phyloP scores from a whole-genome alignment of 2,797 vertebrate genomes.

The Melanotaenia parkinsoni region DNA sequence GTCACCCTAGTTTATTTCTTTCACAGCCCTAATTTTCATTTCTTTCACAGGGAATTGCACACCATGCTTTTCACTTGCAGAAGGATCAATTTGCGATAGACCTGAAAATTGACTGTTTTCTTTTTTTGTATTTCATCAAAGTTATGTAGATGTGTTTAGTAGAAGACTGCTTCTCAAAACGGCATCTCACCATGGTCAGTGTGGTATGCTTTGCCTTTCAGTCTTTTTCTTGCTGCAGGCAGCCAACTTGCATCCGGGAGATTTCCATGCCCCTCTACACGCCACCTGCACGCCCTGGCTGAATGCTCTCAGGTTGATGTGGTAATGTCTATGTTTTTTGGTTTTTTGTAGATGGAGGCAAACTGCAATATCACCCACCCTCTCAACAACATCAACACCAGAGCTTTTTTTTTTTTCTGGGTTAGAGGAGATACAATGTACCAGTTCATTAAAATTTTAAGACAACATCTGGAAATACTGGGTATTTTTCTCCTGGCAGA shows the following conservation, averaged over 20 bases:
- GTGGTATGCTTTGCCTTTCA: too few species aligned
- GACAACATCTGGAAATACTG: not conserved
- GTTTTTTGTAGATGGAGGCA: not conserved
- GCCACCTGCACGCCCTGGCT: not conserved
- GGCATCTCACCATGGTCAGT: not conserved
- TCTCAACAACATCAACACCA: not conserved
- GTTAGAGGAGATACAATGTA: not conserved
- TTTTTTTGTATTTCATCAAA: not conserved
- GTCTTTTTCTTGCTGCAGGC: not conserved
- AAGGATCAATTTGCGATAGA: too few species aligned
- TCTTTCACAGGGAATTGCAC: too few species aligned
- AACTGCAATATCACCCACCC: not conserved
- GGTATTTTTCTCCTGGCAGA: not conserved
- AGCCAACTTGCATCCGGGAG: not conserved
- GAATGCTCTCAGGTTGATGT: not conserved
- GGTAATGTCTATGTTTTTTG: not conserved
- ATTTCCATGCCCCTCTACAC: not conserved
- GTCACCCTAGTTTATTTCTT: too few species aligned
- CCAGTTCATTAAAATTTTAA: not conserved
- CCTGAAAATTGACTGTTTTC: too few species aligned
- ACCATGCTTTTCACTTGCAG: too few species aligned
- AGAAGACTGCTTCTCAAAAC: not conserved
- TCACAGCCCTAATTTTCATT: too few species aligned
- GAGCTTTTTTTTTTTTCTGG: not conserved
- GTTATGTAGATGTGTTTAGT: not conserved